Conservation (phyloP, 2,888 invertebrate genomes). For the Rhopalosiphum nymphaeae region DNA sequence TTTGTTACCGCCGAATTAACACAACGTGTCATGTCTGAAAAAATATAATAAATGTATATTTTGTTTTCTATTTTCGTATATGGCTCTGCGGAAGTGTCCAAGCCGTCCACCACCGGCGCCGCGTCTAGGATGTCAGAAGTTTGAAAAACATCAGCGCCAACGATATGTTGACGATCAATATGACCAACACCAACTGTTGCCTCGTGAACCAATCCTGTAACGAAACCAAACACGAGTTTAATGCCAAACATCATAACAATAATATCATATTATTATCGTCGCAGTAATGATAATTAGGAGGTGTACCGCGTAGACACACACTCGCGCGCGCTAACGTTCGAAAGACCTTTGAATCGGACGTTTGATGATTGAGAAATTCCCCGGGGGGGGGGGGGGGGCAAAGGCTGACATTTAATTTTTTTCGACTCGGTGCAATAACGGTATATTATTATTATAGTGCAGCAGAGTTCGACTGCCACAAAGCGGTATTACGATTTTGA, state of each 20-base stretch:
- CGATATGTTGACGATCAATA: constrained; percentile 93
- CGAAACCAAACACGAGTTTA: constrained; percentile 26
- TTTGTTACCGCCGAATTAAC: not conserved
- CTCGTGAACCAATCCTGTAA: constrained; percentile 96
- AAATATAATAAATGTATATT: constrained; percentile 20
- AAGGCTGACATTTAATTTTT: not conserved
- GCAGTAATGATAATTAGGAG: not conserved
- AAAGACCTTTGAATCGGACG: not conserved
- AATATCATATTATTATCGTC: not conserved
- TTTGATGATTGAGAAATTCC: not conserved
- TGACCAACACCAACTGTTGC: constrained; percentile 93
- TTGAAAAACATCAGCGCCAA: constrained; percentile 96
- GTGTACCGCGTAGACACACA: not conserved
- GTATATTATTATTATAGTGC: not conserved
- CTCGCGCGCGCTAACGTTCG: not conserved
- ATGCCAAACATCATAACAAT: not conserved
- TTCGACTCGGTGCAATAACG: not conserved
- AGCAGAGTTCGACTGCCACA: not conserved
- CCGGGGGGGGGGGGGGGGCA: not conserved
- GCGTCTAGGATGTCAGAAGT: constrained; percentile 85
- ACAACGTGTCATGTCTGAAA: not conserved
- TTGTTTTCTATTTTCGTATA: not conserved
- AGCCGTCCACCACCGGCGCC: not conserved
- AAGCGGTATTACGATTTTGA: not conserved
- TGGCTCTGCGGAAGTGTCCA: not conserved